Conservation (phyloP, 2,888 invertebrate genomes). For the Acrobasis suavella region DNA sequence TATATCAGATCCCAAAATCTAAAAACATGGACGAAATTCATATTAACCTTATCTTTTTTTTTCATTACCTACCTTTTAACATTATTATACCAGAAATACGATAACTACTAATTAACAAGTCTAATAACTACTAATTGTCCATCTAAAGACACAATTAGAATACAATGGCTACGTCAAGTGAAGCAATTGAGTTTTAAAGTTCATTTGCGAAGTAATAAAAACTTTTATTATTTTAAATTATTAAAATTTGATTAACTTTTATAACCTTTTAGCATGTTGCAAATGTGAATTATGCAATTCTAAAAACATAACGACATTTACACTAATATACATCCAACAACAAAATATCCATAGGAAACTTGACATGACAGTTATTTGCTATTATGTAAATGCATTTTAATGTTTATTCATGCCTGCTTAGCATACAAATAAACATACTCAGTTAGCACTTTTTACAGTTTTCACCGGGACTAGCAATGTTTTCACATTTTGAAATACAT, state of each 20-base stretch:
- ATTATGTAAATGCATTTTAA: neutral
- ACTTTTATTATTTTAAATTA: neutral
- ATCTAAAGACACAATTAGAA: slow-evolving; percentile 1
- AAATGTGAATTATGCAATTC: too few relatives aligned
- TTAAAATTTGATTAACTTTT: neutral
- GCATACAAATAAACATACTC: neutral
- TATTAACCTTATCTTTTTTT: too few relatives aligned
- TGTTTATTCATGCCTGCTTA: neutral
- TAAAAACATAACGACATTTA: too few relatives aligned
- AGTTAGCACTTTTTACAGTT: neutral
- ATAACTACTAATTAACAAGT: neutral
- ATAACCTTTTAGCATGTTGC: too few relatives aligned
- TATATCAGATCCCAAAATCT: too few relatives aligned
- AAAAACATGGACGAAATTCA: too few relatives aligned
- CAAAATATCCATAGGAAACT: too few relatives aligned
- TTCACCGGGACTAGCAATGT: neutral
- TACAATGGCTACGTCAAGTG: neutral
- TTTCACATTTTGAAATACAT: neutral
- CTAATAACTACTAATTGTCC: neutral
- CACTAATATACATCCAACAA: too few relatives aligned
- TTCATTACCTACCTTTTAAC: too few relatives aligned
- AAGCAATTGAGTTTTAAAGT: neutral
- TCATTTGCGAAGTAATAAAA: neutral
- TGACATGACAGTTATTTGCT: neutral
- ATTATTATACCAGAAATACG: too few relatives aligned